Percentiles rank a stretch among this genome's conserved stretches.
Evolutionary conservation across 2,113 vertebrate genomes (phyloP).

Genomic region (Ivindomyrus marchei): DNA sequence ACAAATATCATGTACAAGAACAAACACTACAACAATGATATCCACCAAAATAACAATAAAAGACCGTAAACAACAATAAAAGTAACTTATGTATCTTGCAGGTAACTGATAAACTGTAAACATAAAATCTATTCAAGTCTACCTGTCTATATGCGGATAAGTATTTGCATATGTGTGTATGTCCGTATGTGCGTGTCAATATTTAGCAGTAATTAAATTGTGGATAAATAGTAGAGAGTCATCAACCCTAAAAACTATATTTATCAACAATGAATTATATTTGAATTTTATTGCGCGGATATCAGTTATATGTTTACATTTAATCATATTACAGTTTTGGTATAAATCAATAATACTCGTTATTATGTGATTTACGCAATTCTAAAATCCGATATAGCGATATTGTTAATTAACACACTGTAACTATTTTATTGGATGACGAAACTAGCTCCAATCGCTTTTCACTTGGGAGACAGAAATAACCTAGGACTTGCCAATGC

Average conservation of each 20-base stretch:
- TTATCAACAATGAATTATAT: neutral
- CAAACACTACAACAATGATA: neutral
- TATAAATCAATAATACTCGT: neutral
- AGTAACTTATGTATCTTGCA: neutral
- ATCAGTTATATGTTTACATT: neutral
- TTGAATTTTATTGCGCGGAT: neutral
- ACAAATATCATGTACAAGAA: neutral
- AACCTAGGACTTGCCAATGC: slow-evolving; percentile 12
- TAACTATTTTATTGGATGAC: neutral
- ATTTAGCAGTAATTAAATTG: neutral
- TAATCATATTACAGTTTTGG: neutral
- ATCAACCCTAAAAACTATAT: neutral
- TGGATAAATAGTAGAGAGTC: neutral
- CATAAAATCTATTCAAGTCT: neutral
- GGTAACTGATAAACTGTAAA: neutral
- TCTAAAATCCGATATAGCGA: neutral
- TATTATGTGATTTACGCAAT: neutral
- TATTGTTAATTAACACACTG: neutral
- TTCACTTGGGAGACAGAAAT: neutral
- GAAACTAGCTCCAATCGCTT: neutral
- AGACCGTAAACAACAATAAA: neutral
- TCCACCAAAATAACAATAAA: neutral
- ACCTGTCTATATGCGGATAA: neutral
- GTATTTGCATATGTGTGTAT: neutral
- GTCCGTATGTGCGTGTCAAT: neutral